Evolutionary conservation across 1,140 invertebrate species (phyloP).

Genomic region (Ericerus pela): DNA sequence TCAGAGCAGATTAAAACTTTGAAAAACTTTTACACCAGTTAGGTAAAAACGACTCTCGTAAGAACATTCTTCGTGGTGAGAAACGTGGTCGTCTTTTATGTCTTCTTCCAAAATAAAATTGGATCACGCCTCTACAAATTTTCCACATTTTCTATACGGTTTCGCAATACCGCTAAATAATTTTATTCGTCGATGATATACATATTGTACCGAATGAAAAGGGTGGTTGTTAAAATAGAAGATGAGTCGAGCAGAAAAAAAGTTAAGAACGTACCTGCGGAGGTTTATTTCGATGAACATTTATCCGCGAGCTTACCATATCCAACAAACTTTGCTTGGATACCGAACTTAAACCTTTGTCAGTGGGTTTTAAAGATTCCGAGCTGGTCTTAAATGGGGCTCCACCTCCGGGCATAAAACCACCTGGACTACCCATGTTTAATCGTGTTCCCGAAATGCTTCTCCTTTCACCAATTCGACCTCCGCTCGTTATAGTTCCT

Average conservation of each 20-base stretch:
- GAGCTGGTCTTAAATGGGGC: conserved; percentile 25
- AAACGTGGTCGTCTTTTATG: too few species aligned
- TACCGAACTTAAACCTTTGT: conserved; percentile 35
- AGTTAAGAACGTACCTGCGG: conserved; percentile 29
- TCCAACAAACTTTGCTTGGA: conserved; percentile 45
- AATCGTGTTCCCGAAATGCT: conserved; percentile 35
- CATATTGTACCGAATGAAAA: too few species aligned
- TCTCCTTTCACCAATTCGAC: conserved; percentile 33
- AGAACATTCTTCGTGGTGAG: too few species aligned
- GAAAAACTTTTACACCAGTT: too few species aligned
- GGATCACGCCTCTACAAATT: too few species aligned
- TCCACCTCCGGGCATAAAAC: conserved; percentile 26
- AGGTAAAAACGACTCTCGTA: too few species aligned
- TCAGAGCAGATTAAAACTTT: too few species aligned
- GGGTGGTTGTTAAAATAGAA: too few species aligned
- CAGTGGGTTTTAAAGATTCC: conserved; percentile 23
- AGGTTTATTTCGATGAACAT: conserved; percentile 37
- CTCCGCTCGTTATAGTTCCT: conserved; percentile 24
- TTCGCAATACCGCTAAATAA: too few species aligned
- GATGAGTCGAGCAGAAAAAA: not conserved
- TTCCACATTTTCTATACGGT: too few species aligned
- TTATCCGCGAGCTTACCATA: conserved; percentile 48
- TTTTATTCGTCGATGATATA: too few species aligned
- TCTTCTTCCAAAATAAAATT: too few species aligned
- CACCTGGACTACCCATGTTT: conserved; percentile 33